Evolutionary conservation across 2,113 vertebrate genomes (phyloP).

Genomic region (Ailuropoda melanoleuca): DNA sequence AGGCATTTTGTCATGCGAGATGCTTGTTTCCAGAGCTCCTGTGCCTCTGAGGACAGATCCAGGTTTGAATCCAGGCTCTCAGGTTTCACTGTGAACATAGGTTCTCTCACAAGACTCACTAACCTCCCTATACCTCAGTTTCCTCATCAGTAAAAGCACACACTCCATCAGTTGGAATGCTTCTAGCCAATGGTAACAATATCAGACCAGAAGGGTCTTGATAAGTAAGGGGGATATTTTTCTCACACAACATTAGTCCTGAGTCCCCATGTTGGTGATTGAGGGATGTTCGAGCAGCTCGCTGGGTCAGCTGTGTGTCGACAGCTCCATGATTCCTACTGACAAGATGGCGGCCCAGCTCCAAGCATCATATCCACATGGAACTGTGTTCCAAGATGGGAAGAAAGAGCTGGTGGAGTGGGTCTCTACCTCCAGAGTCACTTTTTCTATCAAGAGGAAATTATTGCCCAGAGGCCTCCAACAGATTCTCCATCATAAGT

Average conservation of each 20-base stretch:
- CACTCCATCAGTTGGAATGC: background rate
- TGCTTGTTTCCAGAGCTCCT: background rate
- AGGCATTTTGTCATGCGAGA: background rate
- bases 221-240: background rate
- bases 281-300: background rate
- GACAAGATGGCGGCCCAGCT: background rate
- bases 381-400: background rate
- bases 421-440: background rate
- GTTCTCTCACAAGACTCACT: background rate
- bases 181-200: background rate
- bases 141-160: background rate
- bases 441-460: background rate
- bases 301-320: accelerated
- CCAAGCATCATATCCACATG: background rate
- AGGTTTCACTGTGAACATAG: accelerated
- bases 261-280: background rate
- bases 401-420: background rate
- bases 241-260: background rate
- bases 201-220: background rate
- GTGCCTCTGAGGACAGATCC: background rate
- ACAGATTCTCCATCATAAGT: background rate
- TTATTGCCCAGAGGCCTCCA: background rate
- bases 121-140: background rate
- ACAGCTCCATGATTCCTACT: background rate
- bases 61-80: background rate